These are phyloP conservation scores for Phylloscopus trochilus DNA, from an alignment of 2,113 vertebrate genomes.

Conservation along the genomic window DNA sequence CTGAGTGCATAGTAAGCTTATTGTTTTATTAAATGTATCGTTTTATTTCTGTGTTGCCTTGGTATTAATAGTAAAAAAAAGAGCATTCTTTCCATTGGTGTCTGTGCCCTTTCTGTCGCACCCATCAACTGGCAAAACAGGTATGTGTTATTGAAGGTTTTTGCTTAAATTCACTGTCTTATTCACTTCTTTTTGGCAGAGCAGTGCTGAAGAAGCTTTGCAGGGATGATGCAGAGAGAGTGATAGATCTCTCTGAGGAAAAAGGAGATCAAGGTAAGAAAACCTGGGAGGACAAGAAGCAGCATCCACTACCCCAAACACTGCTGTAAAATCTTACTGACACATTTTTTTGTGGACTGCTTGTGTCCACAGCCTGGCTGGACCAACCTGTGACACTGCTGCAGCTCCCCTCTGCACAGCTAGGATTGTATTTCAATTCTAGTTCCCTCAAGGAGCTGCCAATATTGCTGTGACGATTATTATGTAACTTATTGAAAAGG, in stretches of 20 bases:
- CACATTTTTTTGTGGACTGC: not conserved
- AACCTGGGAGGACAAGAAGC: not conserved
- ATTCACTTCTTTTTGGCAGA: not conserved
- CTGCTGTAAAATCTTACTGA: not conserved
- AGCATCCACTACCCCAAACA: not conserved
- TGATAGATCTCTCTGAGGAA: not conserved
- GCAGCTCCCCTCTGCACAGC: not conserved
- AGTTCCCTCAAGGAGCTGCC: not conserved
- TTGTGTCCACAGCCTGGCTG: not conserved
- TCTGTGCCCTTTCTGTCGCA: not conserved
- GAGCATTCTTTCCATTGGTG: not conserved
- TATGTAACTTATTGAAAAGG: slow-evolving; percentile 23
- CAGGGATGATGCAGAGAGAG: not conserved
- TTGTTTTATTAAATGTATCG: not conserved
- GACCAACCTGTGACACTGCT: not conserved
- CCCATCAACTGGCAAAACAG: not conserved
- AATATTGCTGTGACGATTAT: slow-evolving; percentile 33
- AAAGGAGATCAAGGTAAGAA: not conserved
- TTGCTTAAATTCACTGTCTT: not conserved
- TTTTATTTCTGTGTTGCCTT: not conserved
- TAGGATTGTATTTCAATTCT: not conserved
- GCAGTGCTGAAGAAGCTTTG: rapidly evolving
- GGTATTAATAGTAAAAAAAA: not conserved
- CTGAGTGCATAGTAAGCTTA: not conserved
- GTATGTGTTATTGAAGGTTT: not conserved